Conservation (phyloP, 2,113 vertebrate genomes). For the Ariopsis seemanni region DNA sequence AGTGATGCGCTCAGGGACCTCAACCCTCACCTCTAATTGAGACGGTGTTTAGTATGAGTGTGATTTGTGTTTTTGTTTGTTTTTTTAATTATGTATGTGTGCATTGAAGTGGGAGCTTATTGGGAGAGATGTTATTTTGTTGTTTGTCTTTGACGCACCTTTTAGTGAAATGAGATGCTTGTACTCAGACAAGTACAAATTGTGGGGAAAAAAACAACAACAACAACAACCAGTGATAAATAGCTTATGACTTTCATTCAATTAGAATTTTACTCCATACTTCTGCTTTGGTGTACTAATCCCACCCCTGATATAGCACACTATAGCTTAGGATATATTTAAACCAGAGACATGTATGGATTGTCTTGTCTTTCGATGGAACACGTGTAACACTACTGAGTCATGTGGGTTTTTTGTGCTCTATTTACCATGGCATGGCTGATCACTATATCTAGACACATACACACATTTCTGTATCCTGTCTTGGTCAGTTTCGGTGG, state of each 20-base stretch:
- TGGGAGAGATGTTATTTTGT: background rate
- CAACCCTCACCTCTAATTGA: constrained; percentile 24
- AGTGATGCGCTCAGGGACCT: background rate
- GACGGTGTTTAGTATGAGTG: background rate
- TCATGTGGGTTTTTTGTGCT: background rate
- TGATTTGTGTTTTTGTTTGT: background rate
- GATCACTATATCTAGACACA: background rate
- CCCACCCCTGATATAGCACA: background rate
- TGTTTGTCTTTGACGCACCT: background rate
- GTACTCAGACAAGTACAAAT: background rate
- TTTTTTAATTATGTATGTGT: background rate
- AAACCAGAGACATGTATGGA: background rate
- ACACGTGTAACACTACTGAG: background rate
- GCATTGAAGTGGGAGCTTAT: background rate
- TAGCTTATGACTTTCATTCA: too few species aligned
- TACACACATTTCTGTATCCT: background rate
- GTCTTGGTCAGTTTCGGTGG: background rate
- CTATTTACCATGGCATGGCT: background rate
- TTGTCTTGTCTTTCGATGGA: background rate
- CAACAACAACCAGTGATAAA: too few species aligned
- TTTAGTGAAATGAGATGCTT: too few species aligned
- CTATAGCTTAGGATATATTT: background rate
- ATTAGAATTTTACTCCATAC: too few species aligned
- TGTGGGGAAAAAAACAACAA: background rate
- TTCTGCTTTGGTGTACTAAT: too few species aligned